These are phyloP conservation scores for Sander lucioperca DNA, from an alignment of 2,113 vertebrate species.

Conservation along the genomic window DNA sequence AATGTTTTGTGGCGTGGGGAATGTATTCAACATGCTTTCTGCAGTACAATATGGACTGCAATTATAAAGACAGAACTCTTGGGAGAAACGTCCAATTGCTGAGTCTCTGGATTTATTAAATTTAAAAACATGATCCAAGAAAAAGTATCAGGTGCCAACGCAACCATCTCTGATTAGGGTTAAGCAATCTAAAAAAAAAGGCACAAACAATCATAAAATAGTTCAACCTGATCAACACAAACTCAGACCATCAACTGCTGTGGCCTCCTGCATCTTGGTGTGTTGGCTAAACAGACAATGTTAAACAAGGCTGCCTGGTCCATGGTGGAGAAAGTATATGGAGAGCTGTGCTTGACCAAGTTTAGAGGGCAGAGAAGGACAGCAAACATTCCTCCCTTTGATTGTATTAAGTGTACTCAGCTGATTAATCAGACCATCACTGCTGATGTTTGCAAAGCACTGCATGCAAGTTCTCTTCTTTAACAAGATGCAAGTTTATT, in stretches of 20 bases:
- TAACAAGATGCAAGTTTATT: not conserved
- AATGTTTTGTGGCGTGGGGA: not conserved
- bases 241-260: constrained; percentile 12
- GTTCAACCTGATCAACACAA: not conserved
- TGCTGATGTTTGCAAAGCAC: constrained; percentile 12
- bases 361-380: constrained; percentile 41
- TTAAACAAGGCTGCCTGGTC: constrained; percentile 14
- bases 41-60: not conserved
- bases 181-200: constrained; percentile 11
- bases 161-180: not conserved
- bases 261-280: constrained; percentile 11
- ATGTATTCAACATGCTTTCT: not conserved
- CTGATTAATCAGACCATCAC: constrained; percentile 20
- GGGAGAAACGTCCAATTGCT: not conserved
- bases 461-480: not conserved
- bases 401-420: constrained; percentile 17
- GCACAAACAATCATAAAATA: not conserved
- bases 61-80: not conserved
- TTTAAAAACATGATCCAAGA: not conserved
- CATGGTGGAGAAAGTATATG: constrained; percentile 20
- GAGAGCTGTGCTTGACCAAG: constrained; percentile 23
- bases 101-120: not conserved
- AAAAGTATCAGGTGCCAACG: not conserved
- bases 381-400: constrained; percentile 24
- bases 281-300: constrained; percentile 52